Percentiles rank a stretch among this genome's conserved stretches.
Evolutionary conservation across 2,113 vertebrate genomes (phyloP).

Genomic region (Panthera tigris): DNA sequence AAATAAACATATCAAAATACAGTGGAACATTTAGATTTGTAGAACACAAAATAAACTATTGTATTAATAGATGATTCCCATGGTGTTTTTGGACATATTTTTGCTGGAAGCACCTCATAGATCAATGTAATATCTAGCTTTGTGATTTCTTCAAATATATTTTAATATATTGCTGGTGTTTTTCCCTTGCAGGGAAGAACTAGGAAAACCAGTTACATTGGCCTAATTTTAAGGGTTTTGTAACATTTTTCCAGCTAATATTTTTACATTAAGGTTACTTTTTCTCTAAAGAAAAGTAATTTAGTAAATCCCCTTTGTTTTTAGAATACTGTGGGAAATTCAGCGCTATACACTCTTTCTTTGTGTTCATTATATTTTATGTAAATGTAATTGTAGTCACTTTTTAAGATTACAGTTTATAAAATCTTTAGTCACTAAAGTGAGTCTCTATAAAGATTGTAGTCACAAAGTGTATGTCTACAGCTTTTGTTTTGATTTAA

Average conservation of each 20-base stretch:
- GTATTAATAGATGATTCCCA: background rate
- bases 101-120: background rate
- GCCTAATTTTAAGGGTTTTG: background rate
- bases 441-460: background rate
- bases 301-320: background rate
- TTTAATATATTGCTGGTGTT: background rate
- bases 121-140: background rate
- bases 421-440: background rate
- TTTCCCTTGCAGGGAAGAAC: conserved; percentile 15
- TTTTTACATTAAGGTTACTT: background rate
- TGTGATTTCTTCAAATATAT: background rate
- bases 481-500: conserved; percentile 50
- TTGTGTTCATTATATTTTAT: conserved; percentile 45
- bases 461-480: background rate
- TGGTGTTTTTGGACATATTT: background rate
- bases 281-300: conserved; percentile 42
- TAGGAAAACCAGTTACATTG: conserved; percentile 40
- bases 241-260: conserved; percentile 19
- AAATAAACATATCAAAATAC: conserved; percentile 33
- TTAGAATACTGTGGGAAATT: conserved; percentile 24
- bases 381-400: conserved; percentile 37
- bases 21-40: conserved; percentile 1
- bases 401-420: conserved; percentile 37
- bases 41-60: conserved; percentile 15
- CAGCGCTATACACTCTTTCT: background rate